phyloP scores from a whole-genome alignment of 2,113 vertebrate species.

The rabbit (Oryctolagus cuniculus) region mOryCun1.1 NC_091434.1:104916001-104916500 shows the following conservation, averaged over 20 bases:
- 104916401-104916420: conserved; percentile 40
- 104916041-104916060: not conserved
- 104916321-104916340: conserved; percentile 57
- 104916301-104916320: conserved; percentile 44
- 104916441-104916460: conserved; percentile 11
- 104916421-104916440: not conserved
- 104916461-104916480: conserved; percentile 38
- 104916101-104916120: not conserved
- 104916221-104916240: not conserved
- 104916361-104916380: conserved; percentile 31
- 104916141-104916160: conserved; percentile 2
- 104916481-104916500: not conserved
- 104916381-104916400: conserved; percentile 42
- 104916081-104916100: not conserved
- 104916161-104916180: conserved; percentile 10
- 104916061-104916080: not conserved
- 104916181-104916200: not conserved
- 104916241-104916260: not conserved
- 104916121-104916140: not conserved
- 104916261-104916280: conserved; percentile 23
- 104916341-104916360: conserved; percentile 26
- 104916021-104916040: conserved; percentile 27
- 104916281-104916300: conserved; percentile 53
- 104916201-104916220: not conserved
- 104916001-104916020: conserved; percentile 19